phyloP scores from a whole-genome alignment of 2,888 invertebrate genomes.

The Lepidonotus clava region DNA sequence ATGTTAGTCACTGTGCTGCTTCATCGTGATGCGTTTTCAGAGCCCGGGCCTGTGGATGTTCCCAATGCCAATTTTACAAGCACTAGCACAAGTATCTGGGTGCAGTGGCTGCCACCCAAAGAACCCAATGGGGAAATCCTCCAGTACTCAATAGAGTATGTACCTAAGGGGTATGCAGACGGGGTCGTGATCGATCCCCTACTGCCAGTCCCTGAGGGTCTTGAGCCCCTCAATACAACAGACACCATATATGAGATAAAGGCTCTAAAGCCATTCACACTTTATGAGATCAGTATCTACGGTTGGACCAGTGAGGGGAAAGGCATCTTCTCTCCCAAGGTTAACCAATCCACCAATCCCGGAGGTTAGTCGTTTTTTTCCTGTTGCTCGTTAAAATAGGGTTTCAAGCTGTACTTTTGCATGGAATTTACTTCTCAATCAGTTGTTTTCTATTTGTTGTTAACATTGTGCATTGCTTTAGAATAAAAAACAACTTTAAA shows the following conservation, averaged over 20 bases:
- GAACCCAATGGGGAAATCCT: not conserved
- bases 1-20: conserved; percentile 10
- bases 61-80: not conserved
- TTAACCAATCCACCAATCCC: not conserved
- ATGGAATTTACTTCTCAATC: too few relatives aligned
- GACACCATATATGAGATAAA: too few relatives aligned
- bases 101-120: not conserved
- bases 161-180: not conserved
- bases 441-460: too few relatives aligned
- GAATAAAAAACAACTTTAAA: too few relatives aligned
- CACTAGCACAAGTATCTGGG: not conserved
- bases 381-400: too few relatives aligned
- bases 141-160: not conserved
- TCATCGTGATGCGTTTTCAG: not conserved
- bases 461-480: too few relatives aligned
- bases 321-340: not conserved
- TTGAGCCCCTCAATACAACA: too few relatives aligned
- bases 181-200: too few relatives aligned
- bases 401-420: not conserved
- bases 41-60: not conserved
- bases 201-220: too few relatives aligned
- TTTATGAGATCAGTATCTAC: not conserved
- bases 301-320: not conserved
- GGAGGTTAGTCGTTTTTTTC: conserved; percentile 10
- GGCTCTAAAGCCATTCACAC: not conserved